phyloP scores from a whole-genome alignment of 2,888 invertebrate genomes.

The Drosophila vallismaia region DNA sequence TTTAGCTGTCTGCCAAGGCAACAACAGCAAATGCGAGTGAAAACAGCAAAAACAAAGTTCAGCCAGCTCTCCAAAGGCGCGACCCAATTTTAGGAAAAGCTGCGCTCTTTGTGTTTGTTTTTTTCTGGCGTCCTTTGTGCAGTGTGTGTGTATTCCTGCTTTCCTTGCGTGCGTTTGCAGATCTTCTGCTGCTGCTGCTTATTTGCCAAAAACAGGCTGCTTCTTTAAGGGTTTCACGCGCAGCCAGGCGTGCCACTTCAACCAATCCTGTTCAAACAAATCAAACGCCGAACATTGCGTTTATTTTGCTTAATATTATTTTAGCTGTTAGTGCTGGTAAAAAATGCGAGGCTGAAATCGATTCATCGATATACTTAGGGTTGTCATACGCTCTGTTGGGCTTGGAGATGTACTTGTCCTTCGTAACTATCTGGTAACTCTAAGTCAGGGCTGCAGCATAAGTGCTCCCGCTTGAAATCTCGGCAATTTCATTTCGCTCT shows the following conservation, averaged over 20 bases:
- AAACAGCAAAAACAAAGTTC: slow-evolving; percentile 32
- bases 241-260: not conserved
- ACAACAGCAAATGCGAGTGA: slow-evolving; percentile 28
- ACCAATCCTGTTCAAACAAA: not conserved
- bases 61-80: slow-evolving; percentile 45
- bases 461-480: too few species aligned
- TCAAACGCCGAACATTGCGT: slow-evolving; percentile 10
- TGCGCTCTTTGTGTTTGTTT: slow-evolving; percentile 73
- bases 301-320: not conserved
- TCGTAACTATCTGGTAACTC: too few species aligned
- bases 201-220: not conserved
- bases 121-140: slow-evolving; percentile 19
- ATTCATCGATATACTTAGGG: not conserved
- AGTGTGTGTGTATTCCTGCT: slow-evolving; percentile 26
- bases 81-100: slow-evolving; percentile 75
- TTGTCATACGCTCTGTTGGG: not conserved
- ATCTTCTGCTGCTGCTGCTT: slow-evolving; percentile 4
- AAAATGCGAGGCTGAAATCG: not conserved
- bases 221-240: slow-evolving; percentile 1
- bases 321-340: not conserved
- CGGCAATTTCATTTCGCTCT: too few species aligned
- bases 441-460: too few species aligned
- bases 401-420: too few species aligned
- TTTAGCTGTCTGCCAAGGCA: not conserved
- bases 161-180: not conserved